These are phyloP conservation scores for Stegophylla sp. DNA, from an alignment of 2,888 invertebrate genomes.

Conservation along the genomic window DNA sequence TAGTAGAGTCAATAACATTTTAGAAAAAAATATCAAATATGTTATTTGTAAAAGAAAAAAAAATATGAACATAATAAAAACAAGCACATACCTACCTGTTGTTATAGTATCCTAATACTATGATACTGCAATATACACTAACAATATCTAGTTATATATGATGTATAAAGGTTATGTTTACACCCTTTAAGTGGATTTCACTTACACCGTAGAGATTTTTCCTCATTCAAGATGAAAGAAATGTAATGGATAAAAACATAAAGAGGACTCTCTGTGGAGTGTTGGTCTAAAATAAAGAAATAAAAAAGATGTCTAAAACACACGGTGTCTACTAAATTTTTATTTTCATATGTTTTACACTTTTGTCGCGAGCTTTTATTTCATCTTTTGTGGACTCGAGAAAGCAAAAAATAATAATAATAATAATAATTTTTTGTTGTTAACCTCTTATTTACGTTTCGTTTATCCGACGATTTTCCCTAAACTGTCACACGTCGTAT, in stretches of 20 bases:
- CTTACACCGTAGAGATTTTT: slow-evolving; percentile 15
- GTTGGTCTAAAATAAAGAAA: slow-evolving; percentile 8
- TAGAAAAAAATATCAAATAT: not conserved
- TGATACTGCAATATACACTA: not conserved
- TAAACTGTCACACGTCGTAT: slow-evolving; percentile 26
- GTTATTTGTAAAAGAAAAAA: not conserved
- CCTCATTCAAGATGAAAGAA: not conserved
- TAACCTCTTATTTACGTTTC: not conserved
- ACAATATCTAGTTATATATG: slow-evolving; percentile 21
- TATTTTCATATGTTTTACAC: slow-evolving; percentile 19
- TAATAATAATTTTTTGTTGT: slow-evolving; percentile 32
- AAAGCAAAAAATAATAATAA: not conserved
- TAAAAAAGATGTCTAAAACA: slow-evolving; percentile 16
- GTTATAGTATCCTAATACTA: too few relatives aligned
- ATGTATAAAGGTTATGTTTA: slow-evolving; percentile 6
- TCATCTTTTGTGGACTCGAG: slow-evolving; percentile 4
- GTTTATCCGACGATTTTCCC: slow-evolving; percentile 17
- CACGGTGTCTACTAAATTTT: slow-evolving; percentile 14
- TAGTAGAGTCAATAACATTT: too few relatives aligned
- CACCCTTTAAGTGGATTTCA: slow-evolving; percentile 42
- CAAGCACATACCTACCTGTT: not conserved
- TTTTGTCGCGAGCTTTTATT: not conserved
- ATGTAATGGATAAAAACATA: slow-evolving; percentile 24
- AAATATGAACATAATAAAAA: not conserved
- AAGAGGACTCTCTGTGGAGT: not conserved